Percentiles rank a stretch among this genome's conserved stretches.
Conservation (phyloP, 1,140 invertebrate species). For the Galleria mellonella region DNA sequence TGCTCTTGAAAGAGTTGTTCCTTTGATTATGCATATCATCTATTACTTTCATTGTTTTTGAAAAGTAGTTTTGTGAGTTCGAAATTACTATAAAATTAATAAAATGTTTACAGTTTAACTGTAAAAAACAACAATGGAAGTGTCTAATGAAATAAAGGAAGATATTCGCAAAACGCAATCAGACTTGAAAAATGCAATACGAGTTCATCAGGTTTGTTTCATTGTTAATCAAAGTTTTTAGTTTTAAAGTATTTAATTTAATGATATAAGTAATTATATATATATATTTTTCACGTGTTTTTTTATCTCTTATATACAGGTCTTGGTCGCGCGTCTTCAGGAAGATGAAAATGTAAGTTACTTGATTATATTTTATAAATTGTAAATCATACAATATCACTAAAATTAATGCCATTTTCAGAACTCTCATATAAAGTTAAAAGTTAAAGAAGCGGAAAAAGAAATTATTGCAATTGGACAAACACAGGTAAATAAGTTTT, state of each 20-base stretch:
- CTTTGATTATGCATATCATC: background rate
- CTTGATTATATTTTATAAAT: constrained; percentile 7
- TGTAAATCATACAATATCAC: constrained; percentile 4
- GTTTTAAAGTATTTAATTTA: background rate
- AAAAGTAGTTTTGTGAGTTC: background rate
- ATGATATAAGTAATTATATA: constrained; percentile 10
- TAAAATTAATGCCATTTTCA: constrained; percentile 35
- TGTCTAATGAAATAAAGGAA: constrained; percentile 78
- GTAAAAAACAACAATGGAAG: constrained; percentile 72
- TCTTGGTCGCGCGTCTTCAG: constrained; percentile 75
- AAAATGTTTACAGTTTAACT: background rate
- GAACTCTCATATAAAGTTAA: constrained; percentile 64
- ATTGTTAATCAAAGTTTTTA: constrained; percentile 3
- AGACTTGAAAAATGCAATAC: constrained; percentile 80
- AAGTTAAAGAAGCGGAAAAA: constrained; percentile 74
- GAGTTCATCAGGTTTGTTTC: constrained; percentile 79
- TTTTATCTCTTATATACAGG: constrained; percentile 71
- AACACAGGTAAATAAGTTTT: constrained; percentile 64
- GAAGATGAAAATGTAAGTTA: constrained; percentile 76
- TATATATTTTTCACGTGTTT: too few species aligned
- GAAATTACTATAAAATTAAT: background rate
- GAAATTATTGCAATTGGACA: constrained; percentile 73
- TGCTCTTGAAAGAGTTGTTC: constrained; percentile 3
- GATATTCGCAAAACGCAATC: constrained; percentile 78
- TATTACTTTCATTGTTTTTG: background rate